Conservation (phyloP, 1,140 invertebrate species). For the Bemisia tabaci region DNA sequence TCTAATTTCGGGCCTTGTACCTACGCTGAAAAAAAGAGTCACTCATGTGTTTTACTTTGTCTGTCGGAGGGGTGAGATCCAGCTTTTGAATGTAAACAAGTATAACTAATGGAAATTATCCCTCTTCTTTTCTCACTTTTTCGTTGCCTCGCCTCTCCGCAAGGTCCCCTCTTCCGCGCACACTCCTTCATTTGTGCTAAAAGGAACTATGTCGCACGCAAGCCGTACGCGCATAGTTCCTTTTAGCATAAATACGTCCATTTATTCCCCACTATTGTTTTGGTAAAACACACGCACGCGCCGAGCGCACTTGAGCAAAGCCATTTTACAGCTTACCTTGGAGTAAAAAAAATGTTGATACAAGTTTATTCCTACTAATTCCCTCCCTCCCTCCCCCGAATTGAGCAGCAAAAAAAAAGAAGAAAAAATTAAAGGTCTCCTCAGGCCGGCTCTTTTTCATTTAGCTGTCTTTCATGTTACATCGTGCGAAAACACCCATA, state of each 20-base stretch:
- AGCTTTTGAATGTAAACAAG: background rate
- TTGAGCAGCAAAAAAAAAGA: background rate
- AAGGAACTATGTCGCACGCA: too few relatives aligned
- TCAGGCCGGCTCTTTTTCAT: background rate
- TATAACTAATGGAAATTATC: background rate
- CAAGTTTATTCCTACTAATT: background rate
- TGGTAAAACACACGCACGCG: background rate
- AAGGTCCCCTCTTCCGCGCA: background rate
- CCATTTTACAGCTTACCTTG: background rate
- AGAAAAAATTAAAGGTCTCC: background rate
- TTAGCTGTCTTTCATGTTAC: background rate
- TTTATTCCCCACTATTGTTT: background rate
- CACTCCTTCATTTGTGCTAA: background rate
- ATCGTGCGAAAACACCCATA: background rate
- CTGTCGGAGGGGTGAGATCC: background rate
- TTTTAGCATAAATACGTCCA: too few relatives aligned
- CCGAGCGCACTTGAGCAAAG: background rate
- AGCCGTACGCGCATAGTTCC: too few relatives aligned
- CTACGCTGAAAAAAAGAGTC: background rate
- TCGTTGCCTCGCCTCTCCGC: background rate
- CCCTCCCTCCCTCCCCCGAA: background rate
- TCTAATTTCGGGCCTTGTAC: background rate
- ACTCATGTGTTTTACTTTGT: too few relatives aligned
- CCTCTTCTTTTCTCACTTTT: background rate
- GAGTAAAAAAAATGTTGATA: background rate